Evolutionary conservation across 2,888 invertebrate genomes (phyloP).

Genomic region (Leuctra nigra): DNA sequence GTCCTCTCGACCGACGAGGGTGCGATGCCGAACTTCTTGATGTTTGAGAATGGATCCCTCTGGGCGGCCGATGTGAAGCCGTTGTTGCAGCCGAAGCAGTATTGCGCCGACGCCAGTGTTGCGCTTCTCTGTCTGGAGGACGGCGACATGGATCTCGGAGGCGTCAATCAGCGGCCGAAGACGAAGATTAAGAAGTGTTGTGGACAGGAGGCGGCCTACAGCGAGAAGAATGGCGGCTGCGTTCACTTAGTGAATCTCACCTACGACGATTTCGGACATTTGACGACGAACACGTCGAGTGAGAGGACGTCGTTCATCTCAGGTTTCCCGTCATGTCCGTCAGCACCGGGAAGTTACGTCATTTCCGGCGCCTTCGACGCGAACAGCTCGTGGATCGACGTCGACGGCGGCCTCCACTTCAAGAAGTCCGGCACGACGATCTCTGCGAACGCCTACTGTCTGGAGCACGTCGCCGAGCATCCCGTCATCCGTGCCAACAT

Average conservation of each 20-base stretch:
- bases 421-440: constrained; percentile 26
- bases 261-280: not conserved
- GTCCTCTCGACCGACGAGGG: constrained; percentile 31
- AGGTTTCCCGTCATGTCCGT: constrained; percentile 23
- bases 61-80: constrained; percentile 45
- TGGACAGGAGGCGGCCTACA: constrained; percentile 54
- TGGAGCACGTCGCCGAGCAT: constrained; percentile 43
- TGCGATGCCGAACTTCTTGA: constrained; percentile 44
- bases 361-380: constrained; percentile 14
- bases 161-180: constrained; percentile 36
- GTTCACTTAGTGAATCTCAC: constrained; percentile 41
- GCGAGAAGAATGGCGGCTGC: constrained; percentile 48
- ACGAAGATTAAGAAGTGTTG: constrained; percentile 60
- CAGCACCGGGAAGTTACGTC: constrained; percentile 4
- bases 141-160: constrained; percentile 34
- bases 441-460: constrained; percentile 42
- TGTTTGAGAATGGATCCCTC: constrained; percentile 61
- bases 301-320: constrained; percentile 9
- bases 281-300: constrained; percentile 40
- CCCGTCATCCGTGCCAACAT: constrained; percentile 46
- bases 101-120: constrained; percentile 61
- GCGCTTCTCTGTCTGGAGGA: constrained; percentile 53
- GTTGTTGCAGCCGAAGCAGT: constrained; percentile 49
- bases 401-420: constrained; percentile 12
- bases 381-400: constrained; percentile 11